A percentile compares a stretch with the other conserved stretches of the same genome.
Conservation (phyloP, 2,888 invertebrate species). For the Ophion ventricosus region DNA sequence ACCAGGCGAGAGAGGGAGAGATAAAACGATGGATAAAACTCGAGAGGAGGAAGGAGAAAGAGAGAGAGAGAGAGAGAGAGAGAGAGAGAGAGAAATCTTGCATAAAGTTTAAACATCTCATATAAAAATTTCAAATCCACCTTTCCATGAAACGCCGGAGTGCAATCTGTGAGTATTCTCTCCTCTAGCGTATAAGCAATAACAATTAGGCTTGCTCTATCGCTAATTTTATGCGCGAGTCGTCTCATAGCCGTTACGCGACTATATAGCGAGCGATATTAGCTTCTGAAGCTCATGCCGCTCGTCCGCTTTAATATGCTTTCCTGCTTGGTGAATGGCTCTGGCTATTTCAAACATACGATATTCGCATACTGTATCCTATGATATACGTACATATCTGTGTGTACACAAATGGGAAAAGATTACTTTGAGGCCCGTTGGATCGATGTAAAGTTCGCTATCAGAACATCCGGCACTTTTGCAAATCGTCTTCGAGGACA, state of each 20-base stretch:
- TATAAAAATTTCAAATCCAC: constrained; percentile 61
- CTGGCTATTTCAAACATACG: constrained; percentile 18
- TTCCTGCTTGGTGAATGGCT: constrained; percentile 21
- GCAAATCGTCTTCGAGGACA: no score
- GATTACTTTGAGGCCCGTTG: no score
- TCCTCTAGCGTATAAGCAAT: constrained; percentile 76
- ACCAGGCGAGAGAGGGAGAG: no score
- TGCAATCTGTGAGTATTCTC: constrained; percentile 15
- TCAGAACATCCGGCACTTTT: no score
- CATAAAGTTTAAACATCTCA: neutral
- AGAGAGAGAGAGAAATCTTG: no score
- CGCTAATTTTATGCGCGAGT: constrained; percentile 79
- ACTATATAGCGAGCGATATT: constrained; percentile 16
- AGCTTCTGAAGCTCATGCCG: constrained; percentile 47
- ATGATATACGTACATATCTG: neutral
- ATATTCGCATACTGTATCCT: constrained; percentile 1
- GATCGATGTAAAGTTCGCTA: no score
- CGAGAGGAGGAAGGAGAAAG: neutral
- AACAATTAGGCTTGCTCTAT: constrained; percentile 77
- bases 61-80: constrained; percentile 1
- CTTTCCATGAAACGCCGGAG: constrained; percentile 56
- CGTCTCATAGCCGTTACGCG: constrained; percentile 72
- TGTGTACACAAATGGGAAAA: no score
- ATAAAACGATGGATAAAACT: constrained; percentile 3
- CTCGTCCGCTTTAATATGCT: constrained; percentile 32